Conservation (phyloP, 1,140 invertebrate genomes). For the Neodiprion virginianus region DNA sequence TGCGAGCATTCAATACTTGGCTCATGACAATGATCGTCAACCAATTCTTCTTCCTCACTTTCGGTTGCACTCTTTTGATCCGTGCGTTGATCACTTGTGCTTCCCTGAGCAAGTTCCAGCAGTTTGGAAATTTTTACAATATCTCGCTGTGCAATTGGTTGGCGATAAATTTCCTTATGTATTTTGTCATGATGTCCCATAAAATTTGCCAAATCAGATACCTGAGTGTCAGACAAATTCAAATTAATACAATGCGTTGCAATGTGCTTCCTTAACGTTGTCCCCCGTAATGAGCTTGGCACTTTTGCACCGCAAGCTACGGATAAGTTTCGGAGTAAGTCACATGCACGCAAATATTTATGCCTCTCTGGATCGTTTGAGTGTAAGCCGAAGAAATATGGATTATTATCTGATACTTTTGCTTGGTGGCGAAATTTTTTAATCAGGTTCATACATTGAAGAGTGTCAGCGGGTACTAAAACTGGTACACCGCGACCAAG, state of each 20-base stretch:
- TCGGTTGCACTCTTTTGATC: too few species aligned
- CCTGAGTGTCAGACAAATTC: neutral
- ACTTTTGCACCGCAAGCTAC: constrained; percentile 21
- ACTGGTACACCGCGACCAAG: constrained; percentile 20
- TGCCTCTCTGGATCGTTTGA: constrained; percentile 12
- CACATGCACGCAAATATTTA: constrained; percentile 24
- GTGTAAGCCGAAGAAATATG: constrained; percentile 17
- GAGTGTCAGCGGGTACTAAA: constrained; percentile 9
- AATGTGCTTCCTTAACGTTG: constrained; percentile 24
- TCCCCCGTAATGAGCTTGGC: constrained; percentile 21
- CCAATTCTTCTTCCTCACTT: too few species aligned
- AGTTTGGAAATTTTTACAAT: neutral
- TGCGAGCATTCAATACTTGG: too few species aligned
- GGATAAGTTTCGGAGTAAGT: constrained; percentile 22
- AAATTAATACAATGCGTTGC: constrained; percentile 18
- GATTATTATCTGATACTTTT: constrained; percentile 16
- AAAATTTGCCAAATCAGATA: neutral
- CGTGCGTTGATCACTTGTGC: too few species aligned
- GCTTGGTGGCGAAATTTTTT: constrained; percentile 21
- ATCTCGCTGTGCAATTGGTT: neutral
- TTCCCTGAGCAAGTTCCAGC: neutral
- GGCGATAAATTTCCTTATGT: neutral
- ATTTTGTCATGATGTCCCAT: neutral
- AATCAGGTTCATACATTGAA: constrained; percentile 19
- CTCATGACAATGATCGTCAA: too few species aligned